Evolutionary conservation across 2,797 vertebrate genomes (phyloP).

Genomic region (Oreochromis grahami): DNA sequence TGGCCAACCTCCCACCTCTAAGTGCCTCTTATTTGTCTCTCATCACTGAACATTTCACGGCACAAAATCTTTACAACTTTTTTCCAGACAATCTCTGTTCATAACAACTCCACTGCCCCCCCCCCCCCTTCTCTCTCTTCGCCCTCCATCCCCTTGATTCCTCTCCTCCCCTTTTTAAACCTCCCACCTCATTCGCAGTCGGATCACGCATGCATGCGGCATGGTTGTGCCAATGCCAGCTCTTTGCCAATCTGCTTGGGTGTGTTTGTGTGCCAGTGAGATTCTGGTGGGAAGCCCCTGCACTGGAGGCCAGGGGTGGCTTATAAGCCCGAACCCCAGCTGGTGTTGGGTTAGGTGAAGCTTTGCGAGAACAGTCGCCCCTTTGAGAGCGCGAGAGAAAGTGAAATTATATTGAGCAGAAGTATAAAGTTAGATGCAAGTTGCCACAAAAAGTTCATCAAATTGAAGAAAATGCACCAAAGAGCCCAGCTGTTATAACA

Average conservation of each 20-base stretch:
- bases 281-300: conserved; percentile 53
- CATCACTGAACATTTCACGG: conserved; percentile 47
- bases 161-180: conserved; percentile 58
- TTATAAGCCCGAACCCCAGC: conserved; percentile 10
- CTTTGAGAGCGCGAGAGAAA: conserved; percentile 36
- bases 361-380: conserved; percentile 32
- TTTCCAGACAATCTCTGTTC: conserved; percentile 47
- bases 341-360: conserved; percentile 58
- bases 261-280: conserved; percentile 59
- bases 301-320: conserved; percentile 20
- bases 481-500: not conserved
- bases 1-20: conserved; percentile 44
- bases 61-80: conserved; percentile 48
- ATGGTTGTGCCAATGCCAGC: conserved; percentile 78
- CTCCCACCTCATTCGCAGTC: conserved; percentile 73
- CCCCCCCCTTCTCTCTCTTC: not conserved
- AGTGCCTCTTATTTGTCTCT: conserved; percentile 59
- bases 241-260: conserved; percentile 73
- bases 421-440: not conserved
- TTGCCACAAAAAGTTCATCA: conserved; percentile 3
- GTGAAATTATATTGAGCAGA: conserved; percentile 17
- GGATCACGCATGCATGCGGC: conserved; percentile 79
- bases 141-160: conserved; percentile 51
- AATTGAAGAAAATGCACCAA: not conserved
- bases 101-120: conserved; percentile 24